These are phyloP conservation scores for Sinohyriopsis cumingii DNA, from an alignment of 2,888 invertebrate species.

Conservation along the genomic window DNA sequence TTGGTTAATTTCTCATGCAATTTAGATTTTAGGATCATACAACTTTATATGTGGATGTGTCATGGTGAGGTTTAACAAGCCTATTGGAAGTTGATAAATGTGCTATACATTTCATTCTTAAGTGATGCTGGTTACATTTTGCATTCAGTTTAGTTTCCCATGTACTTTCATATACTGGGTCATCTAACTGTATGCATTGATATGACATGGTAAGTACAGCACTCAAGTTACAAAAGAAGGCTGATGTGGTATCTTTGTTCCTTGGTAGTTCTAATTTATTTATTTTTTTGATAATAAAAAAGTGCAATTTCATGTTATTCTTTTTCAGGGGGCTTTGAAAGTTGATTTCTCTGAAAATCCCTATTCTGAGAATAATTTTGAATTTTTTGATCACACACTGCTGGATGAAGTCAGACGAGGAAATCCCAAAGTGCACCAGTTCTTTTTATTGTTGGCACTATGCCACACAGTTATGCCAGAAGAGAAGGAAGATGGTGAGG, in stretches of 20 bases:
- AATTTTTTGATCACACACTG: constrained; percentile 91
- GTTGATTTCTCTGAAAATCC: constrained; percentile 96
- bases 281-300: background rate
- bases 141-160: too few species aligned
- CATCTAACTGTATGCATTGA: too few species aligned
- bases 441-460: constrained; percentile 92
- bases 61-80: too few species aligned
- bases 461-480: constrained; percentile 99
- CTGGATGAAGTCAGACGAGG: constrained; percentile 85
- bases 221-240: too few species aligned
- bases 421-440: constrained; percentile 85
- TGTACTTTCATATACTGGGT: too few species aligned
- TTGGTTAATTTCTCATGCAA: too few species aligned
- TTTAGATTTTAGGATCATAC: too few species aligned
- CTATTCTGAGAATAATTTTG: constrained; percentile 92
- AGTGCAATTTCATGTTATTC: background rate
- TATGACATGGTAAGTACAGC: too few species aligned
- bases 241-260: background rate
- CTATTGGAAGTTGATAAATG: too few species aligned
- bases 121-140: too few species aligned
- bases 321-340: constrained; percentile 81
- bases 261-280: background rate
- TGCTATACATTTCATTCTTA: too few species aligned
- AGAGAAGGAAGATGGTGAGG: constrained; percentile 77
- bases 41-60: too few species aligned